phyloP scores from a whole-genome alignment of 2,797 vertebrate species.

The Gallirallus australis region DNA sequence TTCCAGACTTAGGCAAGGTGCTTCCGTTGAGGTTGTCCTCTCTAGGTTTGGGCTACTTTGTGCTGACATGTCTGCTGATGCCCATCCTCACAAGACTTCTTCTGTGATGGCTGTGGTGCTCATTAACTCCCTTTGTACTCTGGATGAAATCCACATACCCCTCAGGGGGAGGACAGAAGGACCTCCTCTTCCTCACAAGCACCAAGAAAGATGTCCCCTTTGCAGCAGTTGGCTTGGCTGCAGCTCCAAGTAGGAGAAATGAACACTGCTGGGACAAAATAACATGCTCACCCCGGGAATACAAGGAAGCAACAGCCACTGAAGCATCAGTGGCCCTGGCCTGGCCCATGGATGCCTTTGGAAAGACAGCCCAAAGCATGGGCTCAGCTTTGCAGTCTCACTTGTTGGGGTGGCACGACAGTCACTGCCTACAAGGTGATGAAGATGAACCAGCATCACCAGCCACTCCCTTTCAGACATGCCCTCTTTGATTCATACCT shows the following conservation, averaged over 20 bases:
- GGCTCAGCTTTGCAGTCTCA: neutral
- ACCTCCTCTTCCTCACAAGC: accelerated
- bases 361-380: accelerated
- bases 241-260: neutral
- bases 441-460: accelerated
- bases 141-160: accelerated
- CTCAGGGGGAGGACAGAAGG: accelerated
- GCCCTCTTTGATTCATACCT: neutral
- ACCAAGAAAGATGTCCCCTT: neutral
- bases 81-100: accelerated
- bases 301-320: accelerated
- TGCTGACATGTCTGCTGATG: neutral
- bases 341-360: neutral
- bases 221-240: neutral
- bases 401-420: neutral
- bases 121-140: neutral
- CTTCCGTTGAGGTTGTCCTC: neutral
- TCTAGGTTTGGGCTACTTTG: neutral
- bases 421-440: accelerated
- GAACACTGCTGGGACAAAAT: accelerated
- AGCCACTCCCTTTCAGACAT: accelerated
- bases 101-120: no score
- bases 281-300: accelerated
- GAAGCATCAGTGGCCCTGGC: accelerated
- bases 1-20: neutral